Base-by-base conservation (phyloP, 2,797 vertebrate genomes). In the Chloroceryle amazona region DNA sequence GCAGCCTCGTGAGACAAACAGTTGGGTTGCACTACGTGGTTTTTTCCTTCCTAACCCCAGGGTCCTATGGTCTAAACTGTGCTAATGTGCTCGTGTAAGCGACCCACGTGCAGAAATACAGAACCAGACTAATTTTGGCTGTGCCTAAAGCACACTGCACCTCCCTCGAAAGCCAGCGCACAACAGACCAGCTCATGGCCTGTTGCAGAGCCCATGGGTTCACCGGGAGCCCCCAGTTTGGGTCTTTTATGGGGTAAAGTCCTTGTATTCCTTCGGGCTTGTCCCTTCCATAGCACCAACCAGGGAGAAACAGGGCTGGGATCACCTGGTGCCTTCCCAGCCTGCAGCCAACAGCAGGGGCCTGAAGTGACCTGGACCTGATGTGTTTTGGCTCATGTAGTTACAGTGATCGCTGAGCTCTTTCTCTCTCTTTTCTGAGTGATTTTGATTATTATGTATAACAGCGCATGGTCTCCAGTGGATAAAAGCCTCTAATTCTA, bases 401-500 rank as follows among this genome's bases (percentile, higher is more conserved):
- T 92, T 93, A 63, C 42, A 33, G 4, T 41, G 55, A 89, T 94
- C 74, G 19, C n/a, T 57, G 55, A 57, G 75, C 62, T 93, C 37
- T 95, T 96, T 54, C 75, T 52, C 61, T 70, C 55, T 81, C 60
- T 93, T 66, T 96, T 97, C 71, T 89, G 91, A 96, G 89, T 60
- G 90, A 91, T 60, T 96, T 92, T 92, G 72, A 88, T 97, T 87
- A 90, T 95, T 95, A 95, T 95, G 94, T 96, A 71, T 96, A 95
- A 95, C 83, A 91, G 78, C 5, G 12, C 47, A 13, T 15, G 61
- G 75, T 95, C 70, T 79, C 90, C 61, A 35, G 89, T 73, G 88
- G 81, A 95, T 94, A 88, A 96, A 93, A 95, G 31, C 83, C 92
- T 95, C 80, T 95, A 96, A 97, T 96, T 98, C 96, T 92, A 86